Evolutionary conservation across 2,113 vertebrate genomes (phyloP).

Genomic region (Camelus bactrianus): DNA sequence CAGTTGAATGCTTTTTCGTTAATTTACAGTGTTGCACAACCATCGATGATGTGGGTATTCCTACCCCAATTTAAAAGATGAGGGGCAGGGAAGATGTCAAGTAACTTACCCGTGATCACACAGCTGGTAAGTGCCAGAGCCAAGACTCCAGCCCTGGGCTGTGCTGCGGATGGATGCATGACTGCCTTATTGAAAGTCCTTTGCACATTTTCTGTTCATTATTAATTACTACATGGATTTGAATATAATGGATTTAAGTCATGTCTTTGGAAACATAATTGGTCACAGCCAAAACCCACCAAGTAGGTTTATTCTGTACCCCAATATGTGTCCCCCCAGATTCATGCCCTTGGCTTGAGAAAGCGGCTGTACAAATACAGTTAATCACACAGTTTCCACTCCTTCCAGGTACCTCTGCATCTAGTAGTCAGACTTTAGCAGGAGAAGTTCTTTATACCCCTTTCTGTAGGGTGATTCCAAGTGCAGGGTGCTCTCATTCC

Average conservation of each 20-base stretch:
- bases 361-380: neutral
- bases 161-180: neutral
- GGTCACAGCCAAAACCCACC: neutral
- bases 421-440: neutral
- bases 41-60: neutral
- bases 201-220: neutral
- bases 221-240: neutral
- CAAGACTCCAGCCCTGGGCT: neutral
- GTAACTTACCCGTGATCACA: neutral
- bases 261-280: neutral
- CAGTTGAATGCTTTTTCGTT: neutral
- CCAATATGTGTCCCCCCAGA: neutral
- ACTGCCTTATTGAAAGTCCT: neutral
- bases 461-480: neutral
- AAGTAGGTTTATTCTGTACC: constrained; percentile 7
- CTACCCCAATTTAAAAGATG: neutral
- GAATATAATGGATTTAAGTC: constrained; percentile 28
- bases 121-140: neutral
- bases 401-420: neutral
- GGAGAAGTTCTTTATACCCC: neutral
- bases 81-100: neutral
- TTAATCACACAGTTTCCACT: neutral
- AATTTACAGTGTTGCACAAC: neutral
- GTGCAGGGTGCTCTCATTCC: neutral
- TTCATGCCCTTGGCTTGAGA: neutral